Conservation (phyloP, 2,888 invertebrate genomes). For the Alloplasta piceator region DNA sequence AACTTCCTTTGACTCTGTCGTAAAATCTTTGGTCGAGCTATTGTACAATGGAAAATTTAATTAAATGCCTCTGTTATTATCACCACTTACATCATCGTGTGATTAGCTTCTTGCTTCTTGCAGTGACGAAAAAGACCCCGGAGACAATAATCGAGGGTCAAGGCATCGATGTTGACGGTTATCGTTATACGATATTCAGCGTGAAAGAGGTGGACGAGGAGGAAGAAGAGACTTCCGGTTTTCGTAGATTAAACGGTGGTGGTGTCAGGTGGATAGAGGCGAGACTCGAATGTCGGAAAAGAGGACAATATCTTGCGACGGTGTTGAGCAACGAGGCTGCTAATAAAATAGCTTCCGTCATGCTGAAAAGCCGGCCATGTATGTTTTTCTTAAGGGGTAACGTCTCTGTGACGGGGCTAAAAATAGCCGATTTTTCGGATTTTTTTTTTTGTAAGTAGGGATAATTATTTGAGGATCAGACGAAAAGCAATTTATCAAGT, state of each 20-base stretch:
- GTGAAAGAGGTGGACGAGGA: constrained; percentile 51
- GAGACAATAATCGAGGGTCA: constrained; percentile 44
- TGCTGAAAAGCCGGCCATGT: constrained; percentile 69
- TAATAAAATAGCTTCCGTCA: constrained; percentile 61
- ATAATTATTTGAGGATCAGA: too few species aligned
- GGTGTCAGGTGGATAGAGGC: constrained; percentile 67
- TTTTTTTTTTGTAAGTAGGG: too few species aligned
- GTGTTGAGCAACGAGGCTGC: constrained; percentile 65
- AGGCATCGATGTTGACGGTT: constrained; percentile 57
- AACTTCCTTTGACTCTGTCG: neutral
- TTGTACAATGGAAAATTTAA: neutral
- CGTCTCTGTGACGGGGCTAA: too few species aligned
- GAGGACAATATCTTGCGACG: constrained; percentile 67
- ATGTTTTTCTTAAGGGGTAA: constrained; percentile 17
- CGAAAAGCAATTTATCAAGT: too few species aligned
- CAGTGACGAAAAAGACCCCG: constrained; percentile 40
- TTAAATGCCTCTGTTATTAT: neutral
- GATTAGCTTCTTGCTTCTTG: neutral
- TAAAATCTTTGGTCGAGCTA: neutral
- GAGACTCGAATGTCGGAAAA: constrained; percentile 63
- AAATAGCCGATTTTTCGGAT: too few species aligned
- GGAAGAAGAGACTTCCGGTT: constrained; percentile 38
- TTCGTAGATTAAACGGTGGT: constrained; percentile 66
- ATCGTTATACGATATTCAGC: constrained; percentile 65
- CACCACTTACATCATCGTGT: neutral